Evolutionary conservation across 2,113 vertebrate genomes (phyloP), one percentile per base, ranked within the genome.

Genomic region (Dicentrarchus labrax): DNA sequence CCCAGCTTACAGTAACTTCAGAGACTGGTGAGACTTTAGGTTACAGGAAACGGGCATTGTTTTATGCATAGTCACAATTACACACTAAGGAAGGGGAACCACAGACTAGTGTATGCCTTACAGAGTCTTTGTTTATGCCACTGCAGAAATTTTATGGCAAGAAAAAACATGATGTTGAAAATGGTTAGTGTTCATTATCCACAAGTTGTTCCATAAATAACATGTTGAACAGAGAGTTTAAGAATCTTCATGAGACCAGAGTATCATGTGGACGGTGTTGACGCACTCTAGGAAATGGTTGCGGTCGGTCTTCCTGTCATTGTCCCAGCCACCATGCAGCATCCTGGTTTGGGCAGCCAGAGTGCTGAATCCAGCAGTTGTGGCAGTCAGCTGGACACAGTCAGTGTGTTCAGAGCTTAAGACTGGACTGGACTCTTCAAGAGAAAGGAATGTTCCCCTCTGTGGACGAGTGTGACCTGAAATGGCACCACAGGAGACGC

Each of bases 381-480:
- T 86, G 90, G 83, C 64, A 60, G 82, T 82, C 69, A 51, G 67
- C 71, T 90, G 91, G 80, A 78, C 84, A 51, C 41, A 15, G 68
- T 83, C 41, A 7, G 22, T 70, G n/a, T 66, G 43, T 57, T 54
- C 60, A 57, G 66, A 76, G 83, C 38, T 71, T 78, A 75, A 51
- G 61, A 64, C 50, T 19, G 66, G 43, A 65, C 66, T 47, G 16
- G 64, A 82, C 79, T 84, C 82, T 60, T 38, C 47, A 60, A 78
- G 79, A 84, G 87, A 87, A 68, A 86, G 82, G 87, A 94, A 91
- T 93, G 87, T 91, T 86, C 74, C 75, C 38, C 66, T 77, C 72
- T 21, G 60, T 72, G 48, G 60, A 68, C 36, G 51, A 13, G 41
- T 76, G 50, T 89, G 85, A 85, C 87, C 86, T 75, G 51, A 90